Conservation (phyloP, 1,140 invertebrate genomes). For the Asobara japonica region DNA sequence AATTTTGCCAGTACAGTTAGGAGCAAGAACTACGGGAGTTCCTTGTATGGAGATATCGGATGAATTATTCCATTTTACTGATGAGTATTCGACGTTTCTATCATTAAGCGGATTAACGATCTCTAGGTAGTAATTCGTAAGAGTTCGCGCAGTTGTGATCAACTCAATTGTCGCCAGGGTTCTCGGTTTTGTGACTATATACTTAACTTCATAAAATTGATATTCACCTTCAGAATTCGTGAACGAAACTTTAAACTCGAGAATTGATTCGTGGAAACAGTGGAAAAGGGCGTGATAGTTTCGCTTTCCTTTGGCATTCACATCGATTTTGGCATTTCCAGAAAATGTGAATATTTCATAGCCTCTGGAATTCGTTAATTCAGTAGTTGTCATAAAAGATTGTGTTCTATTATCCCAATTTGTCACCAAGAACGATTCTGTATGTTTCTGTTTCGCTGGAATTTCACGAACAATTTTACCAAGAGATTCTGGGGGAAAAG, state of each 20-base stretch:
- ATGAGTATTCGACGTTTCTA: conserved; percentile 26
- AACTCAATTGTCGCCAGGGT: conserved; percentile 43
- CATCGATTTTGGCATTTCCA: conserved; percentile 41
- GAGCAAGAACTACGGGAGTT: conserved; percentile 24
- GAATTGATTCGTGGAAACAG: conserved; percentile 41
- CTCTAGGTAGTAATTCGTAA: conserved; percentile 35
- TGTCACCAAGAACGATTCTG: conserved; percentile 42
- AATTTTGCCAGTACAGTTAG: conserved; percentile 36
- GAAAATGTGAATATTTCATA: conserved; percentile 31
- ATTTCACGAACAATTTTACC: conserved; percentile 41
- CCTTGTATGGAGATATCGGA: conserved; percentile 34
- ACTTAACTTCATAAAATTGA: conserved; percentile 48
- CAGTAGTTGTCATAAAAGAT: conserved; percentile 40
- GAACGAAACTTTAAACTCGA: conserved; percentile 45
- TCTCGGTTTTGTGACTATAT: conserved; percentile 44
- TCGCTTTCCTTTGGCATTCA: conserved; percentile 36
- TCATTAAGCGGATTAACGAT: conserved; percentile 46
- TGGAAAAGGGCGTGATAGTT: conserved; percentile 42
- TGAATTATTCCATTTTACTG: conserved; percentile 30
- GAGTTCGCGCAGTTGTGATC: conserved; percentile 29
- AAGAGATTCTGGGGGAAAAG: conserved; percentile 19
- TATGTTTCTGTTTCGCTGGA: conserved; percentile 43
- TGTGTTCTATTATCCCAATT: conserved; percentile 41
- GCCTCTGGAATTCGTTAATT: conserved; percentile 23
- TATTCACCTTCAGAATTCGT: conserved; percentile 40